Percentiles rank a stretch among this genome's conserved stretches.
Evolutionary conservation across 2,888 invertebrate genomes (phyloP).

Genomic region (Xanthorhoe spadicearia): DNA sequence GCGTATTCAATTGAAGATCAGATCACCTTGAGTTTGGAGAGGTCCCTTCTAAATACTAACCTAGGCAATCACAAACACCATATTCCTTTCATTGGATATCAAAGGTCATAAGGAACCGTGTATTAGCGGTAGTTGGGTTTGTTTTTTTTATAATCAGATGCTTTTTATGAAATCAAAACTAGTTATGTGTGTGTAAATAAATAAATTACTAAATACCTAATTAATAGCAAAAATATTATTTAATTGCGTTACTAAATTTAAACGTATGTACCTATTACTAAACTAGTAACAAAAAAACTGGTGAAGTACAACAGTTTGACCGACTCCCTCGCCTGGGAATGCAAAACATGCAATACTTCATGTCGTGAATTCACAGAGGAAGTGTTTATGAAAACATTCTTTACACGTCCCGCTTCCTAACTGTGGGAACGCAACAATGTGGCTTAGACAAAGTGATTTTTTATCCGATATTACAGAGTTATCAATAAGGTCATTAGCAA

Average conservation of each 20-base stretch:
- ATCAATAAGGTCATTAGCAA: neutral
- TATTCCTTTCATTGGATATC: neutral
- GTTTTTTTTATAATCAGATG: too few species aligned
- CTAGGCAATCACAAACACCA: neutral
- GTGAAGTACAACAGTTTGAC: too few species aligned
- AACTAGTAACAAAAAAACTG: too few species aligned
- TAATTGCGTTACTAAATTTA: too few species aligned
- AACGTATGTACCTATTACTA: too few species aligned
- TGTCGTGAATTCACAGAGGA: conserved; percentile 18
- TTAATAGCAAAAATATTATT: too few species aligned
- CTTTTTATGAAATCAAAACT: too few species aligned
- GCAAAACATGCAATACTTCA: conserved; percentile 9
- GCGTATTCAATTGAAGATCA: neutral
- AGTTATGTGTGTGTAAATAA: too few species aligned
- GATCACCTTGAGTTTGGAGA: neutral
- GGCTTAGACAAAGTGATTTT: neutral
- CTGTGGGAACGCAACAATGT: conserved; percentile 31
- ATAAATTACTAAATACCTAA: too few species aligned
- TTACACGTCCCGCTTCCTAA: conserved; percentile 19
- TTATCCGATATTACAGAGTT: neutral
- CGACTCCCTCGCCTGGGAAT: conserved; percentile 12
- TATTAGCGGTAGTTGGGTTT: too few species aligned
- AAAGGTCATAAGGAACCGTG: neutral
- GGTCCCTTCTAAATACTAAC: neutral
- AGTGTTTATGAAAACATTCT: conserved; percentile 35